Percentiles rank a stretch among this genome's conserved stretches.
These are phyloP conservation scores for Lithophane leautieri DNA, from an alignment of 2,888 invertebrate species.

Conservation along the genomic window DNA sequence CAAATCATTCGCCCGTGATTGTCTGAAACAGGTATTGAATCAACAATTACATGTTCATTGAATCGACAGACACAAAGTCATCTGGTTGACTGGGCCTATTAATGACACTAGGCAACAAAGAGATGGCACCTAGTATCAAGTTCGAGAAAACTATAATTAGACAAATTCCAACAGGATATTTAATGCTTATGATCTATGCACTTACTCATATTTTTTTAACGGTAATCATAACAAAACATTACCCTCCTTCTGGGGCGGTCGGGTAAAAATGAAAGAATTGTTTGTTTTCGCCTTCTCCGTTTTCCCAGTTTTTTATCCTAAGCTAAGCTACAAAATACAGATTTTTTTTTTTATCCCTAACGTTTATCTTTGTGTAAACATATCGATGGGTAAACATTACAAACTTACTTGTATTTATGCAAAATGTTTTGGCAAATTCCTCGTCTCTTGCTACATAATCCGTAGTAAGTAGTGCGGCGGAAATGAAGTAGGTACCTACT, in stretches of 20 bases:
- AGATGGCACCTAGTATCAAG: conserved; percentile 2
- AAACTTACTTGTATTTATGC: conserved; percentile 21
- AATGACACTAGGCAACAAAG: conserved; percentile 2
- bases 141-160: conserved; percentile 5
- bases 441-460: background rate
- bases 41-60: conserved; percentile 36
- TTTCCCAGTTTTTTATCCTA: background rate
- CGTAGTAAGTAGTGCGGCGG: conserved; percentile 12
- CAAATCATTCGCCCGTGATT: conserved; percentile 40
- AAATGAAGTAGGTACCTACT: conserved; percentile 32
- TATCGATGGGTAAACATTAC: conserved; percentile 8
- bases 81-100: conserved; percentile 3
- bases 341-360: too few species aligned
- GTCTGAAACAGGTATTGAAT: conserved; percentile 28
- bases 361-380: conserved; percentile 17
- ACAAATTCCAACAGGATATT: background rate
- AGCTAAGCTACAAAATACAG: background rate
- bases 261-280: background rate
- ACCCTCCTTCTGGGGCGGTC: too few species aligned
- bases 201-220: background rate
- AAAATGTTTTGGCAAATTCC: conserved; percentile 20
- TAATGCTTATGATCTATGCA: background rate
- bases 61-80: conserved; percentile 25
- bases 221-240: background rate
- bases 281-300: background rate